These are phyloP conservation scores for Galagoides demidoff DNA, from an alignment of 2,797 vertebrate genomes.

Conservation along the genomic window DNA sequence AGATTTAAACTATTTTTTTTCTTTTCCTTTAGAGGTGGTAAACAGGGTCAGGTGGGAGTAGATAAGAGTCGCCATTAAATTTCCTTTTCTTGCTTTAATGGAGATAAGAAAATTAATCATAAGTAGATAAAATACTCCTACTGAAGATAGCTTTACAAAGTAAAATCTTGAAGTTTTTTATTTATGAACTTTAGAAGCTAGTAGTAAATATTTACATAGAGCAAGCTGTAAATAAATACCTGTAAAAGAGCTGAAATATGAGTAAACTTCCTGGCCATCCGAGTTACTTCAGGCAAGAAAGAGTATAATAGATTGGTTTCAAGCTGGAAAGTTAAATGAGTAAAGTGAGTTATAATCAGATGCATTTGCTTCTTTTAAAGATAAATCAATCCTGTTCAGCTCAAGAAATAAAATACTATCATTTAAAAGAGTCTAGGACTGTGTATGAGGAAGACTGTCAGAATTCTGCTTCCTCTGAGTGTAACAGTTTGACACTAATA, in stretches of 20 bases:
- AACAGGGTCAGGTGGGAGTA: background rate
- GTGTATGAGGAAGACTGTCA: background rate
- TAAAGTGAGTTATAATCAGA: conserved; percentile 45
- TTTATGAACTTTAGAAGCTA: background rate
- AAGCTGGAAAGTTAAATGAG: conserved; percentile 87
- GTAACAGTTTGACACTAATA: background rate
- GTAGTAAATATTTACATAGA: background rate
- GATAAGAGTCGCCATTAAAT: conserved; percentile 25
- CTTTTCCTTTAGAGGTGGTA: background rate
- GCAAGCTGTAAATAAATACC: conserved; percentile 82
- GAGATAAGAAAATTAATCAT: background rate
- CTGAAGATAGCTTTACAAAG: background rate
- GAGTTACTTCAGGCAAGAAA: conserved; percentile 96
- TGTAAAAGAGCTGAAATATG: conserved; percentile 98
- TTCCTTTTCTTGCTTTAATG: conserved; percentile 33
- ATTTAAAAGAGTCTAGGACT: background rate
- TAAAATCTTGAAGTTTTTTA: background rate
- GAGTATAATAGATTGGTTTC: conserved; percentile 95
- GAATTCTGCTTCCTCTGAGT: background rate
- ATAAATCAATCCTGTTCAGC: background rate
- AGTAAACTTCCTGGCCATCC: conserved; percentile 98
- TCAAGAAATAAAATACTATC: background rate
- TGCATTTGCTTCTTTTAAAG: background rate
- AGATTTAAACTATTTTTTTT: background rate
- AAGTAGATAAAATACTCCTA: background rate